Base-by-base conservation (phyloP, 2,113 vertebrate genomes). In the Neofelis nebulosa region DNA sequence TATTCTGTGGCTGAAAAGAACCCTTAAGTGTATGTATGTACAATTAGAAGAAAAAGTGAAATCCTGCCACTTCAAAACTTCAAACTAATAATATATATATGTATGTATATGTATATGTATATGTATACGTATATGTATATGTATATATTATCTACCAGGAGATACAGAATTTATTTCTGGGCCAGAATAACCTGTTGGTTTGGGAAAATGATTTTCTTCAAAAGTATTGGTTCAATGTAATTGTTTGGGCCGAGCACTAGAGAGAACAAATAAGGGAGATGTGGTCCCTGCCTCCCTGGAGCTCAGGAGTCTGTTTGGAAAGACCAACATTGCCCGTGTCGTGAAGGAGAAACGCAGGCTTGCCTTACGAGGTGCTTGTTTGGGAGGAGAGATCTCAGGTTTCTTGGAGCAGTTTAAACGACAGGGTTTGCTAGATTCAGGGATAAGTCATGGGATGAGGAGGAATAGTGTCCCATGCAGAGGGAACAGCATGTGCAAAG, bases 291-390 rank as follows among this genome's bases (percentile, higher is more conserved):
- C 6, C 10, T 5, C 7, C 3, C 9, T n/a, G 33, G 18, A 41
- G 25, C 13, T 73, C 27, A 79, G 57, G 41, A 19, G 5, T 23
- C 29, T 66, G 25, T 36, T 69, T 45, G 84, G 33, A 85, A 65
- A 36, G 86, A 61, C 16, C 48, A 4, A 1, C 1, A 1, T 12
- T 7, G 21, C 27, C 4, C n/a, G 11, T 13, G 0, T 50, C 11
- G 3, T 1, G 25, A 25, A n/a, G n/a, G 19, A 36, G 16, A 57
- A 61, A 21, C 1, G 3, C 31, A 25, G 21, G 74, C 13, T 3
- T 55, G 1, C 0, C 0, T 3, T 3, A 23, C 3, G 9, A 48
- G n/a, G 29, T 4, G 29, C 13, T 50, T 41, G 61, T 73, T 33
- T 52, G 41, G 11, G 38, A 79, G 16, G 13, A 45, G 29, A 61